These are phyloP conservation scores for Menidia beryllina DNA, from an alignment of 2,113 vertebrate species.

Conservation along the genomic window DNA sequence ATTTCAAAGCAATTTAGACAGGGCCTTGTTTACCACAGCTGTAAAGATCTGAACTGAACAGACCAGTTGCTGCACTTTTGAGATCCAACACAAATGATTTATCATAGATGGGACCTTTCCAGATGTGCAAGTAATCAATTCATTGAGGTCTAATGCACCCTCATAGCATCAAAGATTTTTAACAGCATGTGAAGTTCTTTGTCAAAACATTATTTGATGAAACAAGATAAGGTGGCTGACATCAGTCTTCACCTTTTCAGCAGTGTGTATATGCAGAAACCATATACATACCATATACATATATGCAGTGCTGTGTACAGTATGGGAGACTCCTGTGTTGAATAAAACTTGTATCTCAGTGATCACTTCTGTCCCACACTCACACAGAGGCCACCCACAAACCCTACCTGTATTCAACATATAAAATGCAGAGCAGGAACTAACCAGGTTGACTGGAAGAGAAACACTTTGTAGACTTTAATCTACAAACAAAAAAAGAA, in stretches of 20 bases:
- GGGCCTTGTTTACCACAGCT: too few relatives aligned
- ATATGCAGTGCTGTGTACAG: slow-evolving; percentile 16
- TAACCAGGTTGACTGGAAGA: not conserved
- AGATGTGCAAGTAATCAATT: too few relatives aligned
- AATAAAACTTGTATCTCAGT: slow-evolving; percentile 36
- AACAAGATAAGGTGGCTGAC: slow-evolving; percentile 12
- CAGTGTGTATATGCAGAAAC: slow-evolving; percentile 15
- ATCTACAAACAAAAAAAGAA: slow-evolving; percentile 40
- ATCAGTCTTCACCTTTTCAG: slow-evolving; percentile 29
- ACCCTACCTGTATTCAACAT: slow-evolving; percentile 31
- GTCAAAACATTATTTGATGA: slow-evolving; percentile 26
- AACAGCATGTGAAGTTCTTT: too few relatives aligned
- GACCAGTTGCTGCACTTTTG: too few relatives aligned
- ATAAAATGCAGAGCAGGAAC: slow-evolving; percentile 18
- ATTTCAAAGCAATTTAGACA: too few relatives aligned
- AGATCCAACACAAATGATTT: too few relatives aligned
- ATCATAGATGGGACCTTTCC: too few relatives aligned
- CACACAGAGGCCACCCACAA: slow-evolving; percentile 28
- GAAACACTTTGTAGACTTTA: slow-evolving; percentile 5
- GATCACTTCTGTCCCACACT: slow-evolving; percentile 37
- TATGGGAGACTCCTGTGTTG: slow-evolving; percentile 37
- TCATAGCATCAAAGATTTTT: too few relatives aligned
- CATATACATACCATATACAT: slow-evolving; percentile 18
- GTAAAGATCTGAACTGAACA: too few relatives aligned
- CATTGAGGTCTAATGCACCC: too few relatives aligned